Base-by-base conservation (phyloP, 2,888 invertebrate species). In the Platerodrilus igneus region DNA sequence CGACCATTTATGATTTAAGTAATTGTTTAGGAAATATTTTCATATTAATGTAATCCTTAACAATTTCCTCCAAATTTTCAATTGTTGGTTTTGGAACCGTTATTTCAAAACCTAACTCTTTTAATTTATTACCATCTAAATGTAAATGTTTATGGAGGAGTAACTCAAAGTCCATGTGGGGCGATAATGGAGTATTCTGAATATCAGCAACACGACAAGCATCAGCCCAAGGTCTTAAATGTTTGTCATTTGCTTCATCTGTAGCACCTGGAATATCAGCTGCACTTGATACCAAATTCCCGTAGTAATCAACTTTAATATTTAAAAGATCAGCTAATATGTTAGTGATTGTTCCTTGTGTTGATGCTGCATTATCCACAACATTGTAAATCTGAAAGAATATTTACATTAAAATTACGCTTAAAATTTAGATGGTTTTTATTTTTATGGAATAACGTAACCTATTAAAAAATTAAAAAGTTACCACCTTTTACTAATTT, bases 221-320 rank as follows among this genome's bases (percentile, higher is more conserved):
- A 60, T 86, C 85, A 0, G 91, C 91, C 94, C 94, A 94, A 10
- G 92, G 91, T 1, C 78, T 80, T 71, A 93, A 77, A 66, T 94
- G 94, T 63, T 92, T 92, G 68, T 94, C 93, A 66, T 94, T 94
- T 1, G 90, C 89, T 58, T 93, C 91, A 54, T 91, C 90, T 0
- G 89, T 85, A 3, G 89, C 83, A 5, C 79, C 78, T 1, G 76
- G 76, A 69, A 90, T 79, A 69, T 91, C 90, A 9, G 89, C 86
- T 47, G 92, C 63, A 25, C 83, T 83, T 13, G 91, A 89, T 50
- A 90, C 74, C 5, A 87, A 74, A 13, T 82, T 81, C 9, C 92
- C 92, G 67, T 87, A 86, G 63, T 90, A 94, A 60, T 90, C 90
- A 35, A 88, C 83, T 58, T 86, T 83, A 48, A 94, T 86, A 57